A percentile compares a stretch with the other conserved stretches of the same genome.
These are phyloP conservation scores for Leptopilina myrica DNA, from an alignment of 2,888 invertebrate genomes.

Conservation along the genomic window DNA sequence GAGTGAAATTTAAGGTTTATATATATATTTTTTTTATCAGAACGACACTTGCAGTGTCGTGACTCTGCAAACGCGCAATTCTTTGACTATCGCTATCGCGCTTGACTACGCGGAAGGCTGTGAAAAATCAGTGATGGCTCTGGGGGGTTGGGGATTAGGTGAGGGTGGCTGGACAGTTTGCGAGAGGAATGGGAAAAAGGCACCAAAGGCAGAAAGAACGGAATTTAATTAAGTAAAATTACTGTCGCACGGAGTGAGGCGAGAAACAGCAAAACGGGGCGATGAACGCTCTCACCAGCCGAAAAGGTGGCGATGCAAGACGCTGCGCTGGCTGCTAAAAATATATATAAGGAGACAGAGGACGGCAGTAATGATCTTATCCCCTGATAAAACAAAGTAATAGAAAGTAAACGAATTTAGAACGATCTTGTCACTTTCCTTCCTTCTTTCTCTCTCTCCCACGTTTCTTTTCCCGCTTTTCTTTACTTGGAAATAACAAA, in stretches of 20 bases:
- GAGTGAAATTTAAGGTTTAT: too few species aligned
- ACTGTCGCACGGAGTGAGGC: slow-evolving; percentile 67
- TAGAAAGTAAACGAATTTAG: slow-evolving; percentile 73
- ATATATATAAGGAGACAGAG: slow-evolving; percentile 47
- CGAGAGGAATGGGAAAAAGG: slow-evolving; percentile 43
- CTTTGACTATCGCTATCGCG: slow-evolving; percentile 4
- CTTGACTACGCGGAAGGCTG: slow-evolving; percentile 29
- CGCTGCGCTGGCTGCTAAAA: slow-evolving; percentile 52
- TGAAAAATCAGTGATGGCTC: slow-evolving; percentile 50
- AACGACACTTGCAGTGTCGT: neutral
- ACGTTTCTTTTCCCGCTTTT: neutral
- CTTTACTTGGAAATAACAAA: neutral
- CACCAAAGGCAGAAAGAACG: slow-evolving; percentile 70
- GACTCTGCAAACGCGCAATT: slow-evolving; percentile 6
- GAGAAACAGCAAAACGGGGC: slow-evolving; percentile 61
- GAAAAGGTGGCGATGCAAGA: slow-evolving; percentile 64
- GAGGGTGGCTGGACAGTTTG: slow-evolving; percentile 42
- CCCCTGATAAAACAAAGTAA: slow-evolving; percentile 73
- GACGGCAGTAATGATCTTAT: slow-evolving; percentile 71
- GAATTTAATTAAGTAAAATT: slow-evolving; percentile 77
- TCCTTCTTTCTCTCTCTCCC: neutral
- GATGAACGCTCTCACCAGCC: slow-evolving; percentile 52
- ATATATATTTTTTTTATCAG: too few species aligned
- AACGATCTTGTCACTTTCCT: slow-evolving; percentile 41
- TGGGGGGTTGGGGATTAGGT: slow-evolving; percentile 38